phyloP scores from a whole-genome alignment of 2,888 invertebrate species.

The Chirona hameri region DNA sequence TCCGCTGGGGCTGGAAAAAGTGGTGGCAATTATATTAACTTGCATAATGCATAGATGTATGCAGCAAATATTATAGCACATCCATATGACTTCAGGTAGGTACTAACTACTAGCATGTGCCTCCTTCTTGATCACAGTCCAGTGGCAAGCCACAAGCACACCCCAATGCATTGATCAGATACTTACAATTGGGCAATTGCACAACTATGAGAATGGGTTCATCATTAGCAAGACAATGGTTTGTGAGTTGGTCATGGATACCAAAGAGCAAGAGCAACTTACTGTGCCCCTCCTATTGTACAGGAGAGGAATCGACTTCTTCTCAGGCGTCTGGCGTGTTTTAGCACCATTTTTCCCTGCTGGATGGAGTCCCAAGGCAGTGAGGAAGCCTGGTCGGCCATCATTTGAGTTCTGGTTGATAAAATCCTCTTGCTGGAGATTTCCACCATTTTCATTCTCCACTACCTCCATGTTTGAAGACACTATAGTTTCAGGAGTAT shows the following conservation, averaged over 20 bases:
- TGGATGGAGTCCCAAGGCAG: neutral
- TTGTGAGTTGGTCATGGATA: no score
- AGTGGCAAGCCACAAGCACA: neutral
- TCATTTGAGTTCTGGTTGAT: neutral
- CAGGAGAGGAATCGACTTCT: neutral
- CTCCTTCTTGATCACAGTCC: no score
- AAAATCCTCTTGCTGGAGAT: neutral
- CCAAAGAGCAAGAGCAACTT: neutral
- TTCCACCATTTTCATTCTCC: neutral
- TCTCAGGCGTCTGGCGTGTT: neutral
- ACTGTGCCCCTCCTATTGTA: conserved; percentile 10
- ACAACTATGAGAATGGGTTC: neutral
- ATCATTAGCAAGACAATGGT: no score
- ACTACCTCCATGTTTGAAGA: neutral
- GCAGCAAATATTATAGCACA: no score
- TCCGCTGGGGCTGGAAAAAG: conserved; percentile 65
- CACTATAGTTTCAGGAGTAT: conserved; percentile 45
- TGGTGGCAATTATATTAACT: no score
- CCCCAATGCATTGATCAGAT: neutral
- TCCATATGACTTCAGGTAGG: no score
- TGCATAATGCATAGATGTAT: no score
- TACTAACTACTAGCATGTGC: no score
- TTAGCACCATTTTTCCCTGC: neutral
- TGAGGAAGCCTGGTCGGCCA: neutral
- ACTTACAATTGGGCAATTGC: neutral